These are phyloP conservation scores for Scopus umbretta DNA, from an alignment of 2,113 vertebrate species.

Conservation along the genomic window DNA sequence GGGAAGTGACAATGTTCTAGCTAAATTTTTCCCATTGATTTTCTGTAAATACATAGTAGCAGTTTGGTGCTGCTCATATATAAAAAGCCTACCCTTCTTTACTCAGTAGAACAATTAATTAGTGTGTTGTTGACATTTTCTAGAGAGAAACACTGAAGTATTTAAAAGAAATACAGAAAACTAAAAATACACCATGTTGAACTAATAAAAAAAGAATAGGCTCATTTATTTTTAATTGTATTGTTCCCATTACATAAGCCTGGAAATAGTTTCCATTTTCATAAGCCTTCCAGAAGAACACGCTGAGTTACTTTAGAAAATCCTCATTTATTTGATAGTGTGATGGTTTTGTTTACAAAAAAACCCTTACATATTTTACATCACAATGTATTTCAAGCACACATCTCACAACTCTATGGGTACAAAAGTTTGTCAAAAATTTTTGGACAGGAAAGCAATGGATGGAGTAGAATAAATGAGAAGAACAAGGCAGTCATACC, in stretches of 20 bases:
- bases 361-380: too few species aligned
- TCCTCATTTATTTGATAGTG: neutral
- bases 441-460: neutral
- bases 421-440: neutral
- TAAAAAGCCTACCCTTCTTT: neutral
- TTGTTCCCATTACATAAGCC: neutral
- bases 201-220: conserved; percentile 2
- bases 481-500: neutral
- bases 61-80: neutral
- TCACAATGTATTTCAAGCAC: neutral
- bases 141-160: neutral
- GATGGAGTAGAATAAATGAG: neutral
- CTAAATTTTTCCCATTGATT: neutral
- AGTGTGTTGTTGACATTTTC: neutral
- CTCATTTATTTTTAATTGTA: conserved; percentile 29
- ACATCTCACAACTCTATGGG: neutral
- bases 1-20: neutral
- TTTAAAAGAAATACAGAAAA: conserved; percentile 6
- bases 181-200: conserved; percentile 3
- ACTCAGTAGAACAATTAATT: conserved; percentile 10
- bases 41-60: conserved; percentile 23
- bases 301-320: neutral
- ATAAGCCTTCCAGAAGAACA: neutral
- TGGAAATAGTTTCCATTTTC: conserved; percentile 15
- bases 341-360: neutral